Evolutionary conservation across 2,113 vertebrate species (phyloP), one percentile per base, ranked within the genome.

Genomic region (Astatotilapia flaviijosephi): DNA sequence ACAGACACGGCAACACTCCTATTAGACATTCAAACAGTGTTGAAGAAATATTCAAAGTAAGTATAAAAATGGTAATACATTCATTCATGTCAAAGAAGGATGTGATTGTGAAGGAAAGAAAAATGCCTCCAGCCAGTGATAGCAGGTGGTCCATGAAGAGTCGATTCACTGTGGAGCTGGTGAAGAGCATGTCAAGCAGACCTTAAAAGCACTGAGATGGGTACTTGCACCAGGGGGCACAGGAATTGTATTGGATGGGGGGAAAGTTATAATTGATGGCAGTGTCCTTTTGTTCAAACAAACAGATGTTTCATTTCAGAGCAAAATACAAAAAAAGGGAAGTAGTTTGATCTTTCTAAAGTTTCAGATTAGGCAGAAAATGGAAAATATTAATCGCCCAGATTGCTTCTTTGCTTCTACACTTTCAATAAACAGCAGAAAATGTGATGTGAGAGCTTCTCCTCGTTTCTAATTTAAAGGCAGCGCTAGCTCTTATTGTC

Each of bases 121-220:
- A 91, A 89, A 80, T 68, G 88, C 84, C 88, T 83, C 26, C 49
- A 85, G 91, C 49, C 4, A 56, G 21, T 47, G 15, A 81, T 55
- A 83, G 91, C 84, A 65, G 92, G 91, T 86, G 88, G 89, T 91
- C 81, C 37, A 55, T 80, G 47, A 62, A 70, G 65, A 83, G 51
- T 42, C 33, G 33, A 85, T 80, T 81, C 65, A 80, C 80, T 60
- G 53, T 37, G 83, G 62, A 85, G 86, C 75, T 80, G 65, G 75
- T 58, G 75, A 80, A 56, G 49, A 88, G 87, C 88, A 58, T 92
- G 87, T 88, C 87, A 89, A 93, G 90, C 37, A 92, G 83, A 91
- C 82, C 80, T 87, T 85, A 86, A 90, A 88, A 73, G 84, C 85
- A 83, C 42, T 54, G 37, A 90, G 82, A 81, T 77, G 14, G 4